These are phyloP conservation scores for Anser cygnoides DNA, from an alignment of 2,113 vertebrate genomes.

Conservation along the genomic window DNA sequence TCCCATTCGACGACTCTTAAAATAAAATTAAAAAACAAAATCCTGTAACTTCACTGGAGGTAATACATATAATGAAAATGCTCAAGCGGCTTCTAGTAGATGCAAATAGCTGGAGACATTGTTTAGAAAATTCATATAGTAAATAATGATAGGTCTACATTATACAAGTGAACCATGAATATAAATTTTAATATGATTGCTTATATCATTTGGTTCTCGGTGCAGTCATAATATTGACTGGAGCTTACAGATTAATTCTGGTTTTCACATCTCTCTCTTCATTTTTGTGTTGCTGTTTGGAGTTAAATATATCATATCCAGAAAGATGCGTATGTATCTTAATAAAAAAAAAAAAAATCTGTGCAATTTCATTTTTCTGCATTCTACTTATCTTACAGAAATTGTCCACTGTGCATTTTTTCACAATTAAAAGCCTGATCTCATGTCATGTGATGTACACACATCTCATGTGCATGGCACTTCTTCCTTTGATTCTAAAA, in stretches of 20 bases:
- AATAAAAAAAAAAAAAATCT: background rate
- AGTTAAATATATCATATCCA: background rate
- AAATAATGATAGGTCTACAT: background rate
- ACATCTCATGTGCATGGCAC: background rate
- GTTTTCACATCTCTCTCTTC: background rate
- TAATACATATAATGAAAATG: background rate
- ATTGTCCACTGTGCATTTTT: background rate
- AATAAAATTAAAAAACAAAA: background rate
- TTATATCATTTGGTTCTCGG: background rate
- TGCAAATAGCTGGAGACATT: accelerated
- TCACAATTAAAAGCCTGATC: background rate
- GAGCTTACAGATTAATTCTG: background rate
- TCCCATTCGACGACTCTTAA: background rate
- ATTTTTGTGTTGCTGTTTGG: background rate
- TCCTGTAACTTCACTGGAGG: background rate
- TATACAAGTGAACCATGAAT: background rate
- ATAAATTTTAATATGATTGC: background rate
- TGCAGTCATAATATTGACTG: background rate
- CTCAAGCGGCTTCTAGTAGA: background rate
- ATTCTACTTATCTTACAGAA: background rate
- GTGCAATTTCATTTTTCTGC: background rate
- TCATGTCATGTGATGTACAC: background rate
- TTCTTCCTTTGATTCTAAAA: background rate
- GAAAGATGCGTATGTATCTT: background rate
- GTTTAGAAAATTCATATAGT: background rate